phyloP scores from a whole-genome alignment of 2,888 invertebrate species.

The Zeuzera pyrina region DNA sequence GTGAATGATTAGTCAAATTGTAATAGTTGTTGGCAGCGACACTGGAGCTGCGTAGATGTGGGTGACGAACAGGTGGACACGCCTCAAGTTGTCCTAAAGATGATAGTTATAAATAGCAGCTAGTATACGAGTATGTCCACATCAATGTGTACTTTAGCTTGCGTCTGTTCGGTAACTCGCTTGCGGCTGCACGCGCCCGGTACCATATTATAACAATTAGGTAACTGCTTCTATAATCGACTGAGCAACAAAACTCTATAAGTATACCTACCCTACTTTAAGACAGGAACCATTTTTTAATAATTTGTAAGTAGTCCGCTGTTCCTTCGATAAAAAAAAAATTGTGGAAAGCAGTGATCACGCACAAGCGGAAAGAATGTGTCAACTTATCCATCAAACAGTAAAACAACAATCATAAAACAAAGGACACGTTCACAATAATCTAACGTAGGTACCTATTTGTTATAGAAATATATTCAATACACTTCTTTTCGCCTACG shows the following conservation, averaged over 20 bases:
- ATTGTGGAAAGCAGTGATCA: slow-evolving; percentile 58
- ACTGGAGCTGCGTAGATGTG: slow-evolving; percentile 62
- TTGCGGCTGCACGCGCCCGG: slow-evolving; percentile 60
- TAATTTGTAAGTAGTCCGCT: too few relatives aligned
- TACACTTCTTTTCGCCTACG: slow-evolving; percentile 68
- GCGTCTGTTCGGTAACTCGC: slow-evolving; percentile 33
- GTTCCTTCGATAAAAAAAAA: slow-evolving; percentile 10
- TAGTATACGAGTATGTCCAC: slow-evolving; percentile 13
- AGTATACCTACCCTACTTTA: too few relatives aligned
- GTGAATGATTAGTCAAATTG: slow-evolving; percentile 70
- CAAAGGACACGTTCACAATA: slow-evolving; percentile 50
- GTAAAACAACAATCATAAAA: slow-evolving; percentile 52
- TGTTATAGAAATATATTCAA: slow-evolving; percentile 17
- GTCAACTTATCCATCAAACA: slow-evolving; percentile 52
- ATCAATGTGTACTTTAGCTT: slow-evolving; percentile 10
- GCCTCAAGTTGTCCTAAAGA: slow-evolving; percentile 73
- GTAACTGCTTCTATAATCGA: too few relatives aligned
- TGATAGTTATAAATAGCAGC: slow-evolving; percentile 35
- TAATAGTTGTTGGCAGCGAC: slow-evolving; percentile 71
- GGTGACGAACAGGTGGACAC: slow-evolving; percentile 61
- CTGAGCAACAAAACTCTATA: too few relatives aligned
- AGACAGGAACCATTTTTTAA: too few relatives aligned
- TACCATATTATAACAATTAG: slow-evolving; percentile 16
- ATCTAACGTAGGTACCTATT: slow-evolving; percentile 36
- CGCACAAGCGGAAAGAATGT: slow-evolving; percentile 72